Base-by-base conservation (phyloP, 2,797 vertebrate genomes). In the Lophotriccus pileatus region DNA sequence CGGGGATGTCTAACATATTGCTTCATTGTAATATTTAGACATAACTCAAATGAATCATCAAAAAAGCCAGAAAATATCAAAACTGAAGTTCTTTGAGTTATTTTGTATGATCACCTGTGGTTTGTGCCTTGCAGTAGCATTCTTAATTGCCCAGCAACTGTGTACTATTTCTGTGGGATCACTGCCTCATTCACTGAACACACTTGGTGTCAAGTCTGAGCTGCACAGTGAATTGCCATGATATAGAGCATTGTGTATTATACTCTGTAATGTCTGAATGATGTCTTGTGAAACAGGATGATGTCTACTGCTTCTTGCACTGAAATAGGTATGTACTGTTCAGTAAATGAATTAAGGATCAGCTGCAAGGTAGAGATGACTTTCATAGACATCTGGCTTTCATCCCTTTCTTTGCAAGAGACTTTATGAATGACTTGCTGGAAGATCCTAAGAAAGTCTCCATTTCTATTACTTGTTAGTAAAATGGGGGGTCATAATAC, bases 21-120 rank as follows among this genome's bases (percentile, higher is more conserved):
- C 78, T 92, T 85, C 62, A 77, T 70, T 73, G 44, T 78, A 92
- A 90, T 90, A 64, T 90, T 96, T 95, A 94, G 41, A 90, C 68
- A 49, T 76, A 92, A 92, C 32, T 47, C 39, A 86, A 85, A 81
- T 47, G 73, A 92, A 97, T 95, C 68, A 83, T 78, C 82, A 93
- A 77, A 93, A 93, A 94, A 93, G 32, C 12, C 47, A 88, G 63
- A 88, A 94, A 91, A 88, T 81, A 75, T 13, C 4, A 84, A 88
- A 81, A 70, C 32, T 82, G 34, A 69, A 84, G 30, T 34, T 84
- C 32, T 92, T 83, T 64, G 27, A 32, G 28, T 68, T 78, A 39
- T 68, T 88, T 91, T 34, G n/a, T 64, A 23, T 23, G 53, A 60
- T 55, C 56, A 36, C 11, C 22, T 84, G 15, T 70, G 53, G 43